Percentiles rank a stretch among this genome's conserved stretches.
These are phyloP conservation scores for Strongylocentrotus purpuratus DNA, from an alignment of 35 echinoderm and acorn worm species.

Conservation along the genomic window DNA sequence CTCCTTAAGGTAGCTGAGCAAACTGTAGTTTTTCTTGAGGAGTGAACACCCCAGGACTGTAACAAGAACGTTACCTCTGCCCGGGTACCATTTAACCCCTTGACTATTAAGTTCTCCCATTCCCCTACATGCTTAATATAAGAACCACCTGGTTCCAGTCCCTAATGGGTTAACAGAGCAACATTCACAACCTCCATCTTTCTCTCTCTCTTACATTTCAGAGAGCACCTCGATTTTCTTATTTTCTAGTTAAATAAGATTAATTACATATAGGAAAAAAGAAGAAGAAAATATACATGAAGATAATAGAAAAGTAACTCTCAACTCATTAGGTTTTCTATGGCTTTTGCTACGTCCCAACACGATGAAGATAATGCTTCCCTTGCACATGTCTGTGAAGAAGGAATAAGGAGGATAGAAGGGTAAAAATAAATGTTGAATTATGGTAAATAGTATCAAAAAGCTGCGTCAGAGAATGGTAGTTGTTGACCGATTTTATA, in stretches of 20 bases:
- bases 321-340: slow-evolving; percentile 86
- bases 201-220: neutral
- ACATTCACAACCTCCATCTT: neutral
- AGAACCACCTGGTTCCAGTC: too few species aligned
- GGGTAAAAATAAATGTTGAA: neutral
- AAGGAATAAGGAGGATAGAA: neutral
- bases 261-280: slow-evolving; percentile 25
- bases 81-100: neutral
- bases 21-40: too few species aligned
- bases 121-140: too few species aligned
- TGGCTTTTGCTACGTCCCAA: slow-evolving; percentile 91
- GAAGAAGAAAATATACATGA: neutral
- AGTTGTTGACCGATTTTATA: too few species aligned
- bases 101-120: too few species aligned
- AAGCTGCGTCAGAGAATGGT: too few species aligned
- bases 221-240: neutral
- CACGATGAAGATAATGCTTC: slow-evolving; percentile 75
- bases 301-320: slow-evolving; percentile 6
- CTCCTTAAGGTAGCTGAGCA: too few species aligned
- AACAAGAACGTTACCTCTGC: neutral
- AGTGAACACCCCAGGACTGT: neutral
- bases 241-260: neutral
- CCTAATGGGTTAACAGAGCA: neutral
- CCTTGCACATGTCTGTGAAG: slow-evolving; percentile 64
- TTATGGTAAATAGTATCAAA: neutral